Base-by-base conservation (phyloP, 2,113 vertebrate species). In the Talpa occidentalis region DNA sequence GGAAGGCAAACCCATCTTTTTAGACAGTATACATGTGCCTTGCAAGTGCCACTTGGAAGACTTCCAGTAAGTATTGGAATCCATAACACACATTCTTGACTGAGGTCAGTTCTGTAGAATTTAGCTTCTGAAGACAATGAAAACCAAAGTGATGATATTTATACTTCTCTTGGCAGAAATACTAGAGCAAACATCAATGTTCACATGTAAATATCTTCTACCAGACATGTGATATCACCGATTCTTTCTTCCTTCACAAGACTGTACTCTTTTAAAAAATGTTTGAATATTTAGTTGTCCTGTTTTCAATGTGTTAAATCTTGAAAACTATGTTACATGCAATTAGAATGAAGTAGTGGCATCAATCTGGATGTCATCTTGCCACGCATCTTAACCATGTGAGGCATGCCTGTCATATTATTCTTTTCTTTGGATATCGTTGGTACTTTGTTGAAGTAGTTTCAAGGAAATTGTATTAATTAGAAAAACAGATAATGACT, bases 401-500 rank as follows among this genome's bases (percentile, higher is more conserved):
- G 64, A 94, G n/a, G n/a, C 1, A 44, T 90, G 21, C 77, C 28
- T 67, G 7, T 60, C 21, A 56, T 64, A 56, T 5, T 12, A 88
- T 85, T 62, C 37, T 88, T 7, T 70, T 86, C 6, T 79, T 16
- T 73, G 59, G 6, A 3, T 14, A 60, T 3, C 35, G 81, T 91
- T 59, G 37, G 84, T 85, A 73, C 2, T 73, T 24, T 79, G 62
- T 28, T 77, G 19, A 73, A 77, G 5, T 85, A 82, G 28, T 56
- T 92, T 95, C 22, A 78, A 59, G 15, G 37, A 80, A 95, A 95
- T 86, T 66, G 22, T n/a, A 77, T 82, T 91, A 89, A 94, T 86
- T 93, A 44, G 54, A 59, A 95, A 85, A 95, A 73, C 37, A 94
- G 60, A 35, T 90, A 67, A 32, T 69, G 81, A 6, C 16, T 92